phyloP scores from a whole-genome alignment of 2,888 invertebrate species.

The Pheosia gnoma region DNA sequence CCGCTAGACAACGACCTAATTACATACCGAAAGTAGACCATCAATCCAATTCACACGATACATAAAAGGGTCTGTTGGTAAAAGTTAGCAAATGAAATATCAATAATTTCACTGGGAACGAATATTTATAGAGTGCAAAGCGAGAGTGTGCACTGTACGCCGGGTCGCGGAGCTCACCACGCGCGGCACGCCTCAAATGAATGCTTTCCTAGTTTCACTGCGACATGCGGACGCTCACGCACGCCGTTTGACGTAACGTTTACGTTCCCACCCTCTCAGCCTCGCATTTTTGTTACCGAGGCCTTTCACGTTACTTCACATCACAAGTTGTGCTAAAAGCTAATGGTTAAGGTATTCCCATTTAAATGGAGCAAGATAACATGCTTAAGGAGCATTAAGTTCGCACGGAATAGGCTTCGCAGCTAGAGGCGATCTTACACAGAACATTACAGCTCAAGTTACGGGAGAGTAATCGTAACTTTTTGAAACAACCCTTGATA shows the following conservation, averaged over 20 bases:
- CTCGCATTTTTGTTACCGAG: background rate
- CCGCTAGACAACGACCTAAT: background rate
- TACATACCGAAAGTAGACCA: background rate
- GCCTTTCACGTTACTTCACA: constrained; percentile 1
- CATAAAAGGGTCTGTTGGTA: no score
- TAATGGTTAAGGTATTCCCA: constrained; percentile 4
- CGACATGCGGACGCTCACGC: background rate
- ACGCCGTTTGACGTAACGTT: background rate
- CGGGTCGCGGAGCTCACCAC: no score
- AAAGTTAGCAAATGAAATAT: no score
- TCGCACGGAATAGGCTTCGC: background rate
- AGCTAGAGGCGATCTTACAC: background rate
- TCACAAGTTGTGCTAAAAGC: background rate
- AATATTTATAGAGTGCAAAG: no score
- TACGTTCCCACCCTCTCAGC: background rate
- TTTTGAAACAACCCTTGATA: background rate
- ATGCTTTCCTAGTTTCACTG: background rate
- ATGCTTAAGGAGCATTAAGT: constrained; percentile 3
- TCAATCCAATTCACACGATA: background rate
- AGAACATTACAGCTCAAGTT: background rate
- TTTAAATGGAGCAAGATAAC: background rate
- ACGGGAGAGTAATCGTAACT: background rate
- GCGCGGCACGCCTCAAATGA: background rate
- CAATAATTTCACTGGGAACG: no score
- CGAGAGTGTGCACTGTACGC: no score